A percentile compares a stretch with the other conserved stretches of the same genome.
phyloP scores from a whole-genome alignment of 2,888 invertebrate species.

The Terebella lapidaria region DNA sequence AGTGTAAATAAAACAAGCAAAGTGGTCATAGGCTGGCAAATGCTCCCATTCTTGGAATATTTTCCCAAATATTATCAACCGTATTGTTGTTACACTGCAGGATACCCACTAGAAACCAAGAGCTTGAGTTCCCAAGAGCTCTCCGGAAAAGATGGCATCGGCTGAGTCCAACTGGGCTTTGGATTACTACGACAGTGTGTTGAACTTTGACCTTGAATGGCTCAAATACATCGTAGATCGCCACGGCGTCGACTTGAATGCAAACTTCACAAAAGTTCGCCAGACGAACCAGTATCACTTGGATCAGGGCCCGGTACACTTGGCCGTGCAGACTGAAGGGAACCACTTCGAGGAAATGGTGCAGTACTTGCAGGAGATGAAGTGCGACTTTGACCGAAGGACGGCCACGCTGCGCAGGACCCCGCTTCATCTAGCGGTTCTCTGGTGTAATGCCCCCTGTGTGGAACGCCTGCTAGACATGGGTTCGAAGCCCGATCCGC shows the following conservation, averaged over 20 bases:
- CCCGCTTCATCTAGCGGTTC: constrained; percentile 50
- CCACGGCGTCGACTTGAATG: constrained; percentile 51
- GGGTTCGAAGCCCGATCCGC: constrained; percentile 47
- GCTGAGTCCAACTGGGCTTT: constrained; percentile 31
- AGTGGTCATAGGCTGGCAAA: too few relatives aligned
- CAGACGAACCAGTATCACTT: constrained; percentile 51
- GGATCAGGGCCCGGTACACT: constrained; percentile 50
- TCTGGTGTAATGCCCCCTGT: constrained; percentile 50
- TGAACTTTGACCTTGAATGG: constrained; percentile 47
- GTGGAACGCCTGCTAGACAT: constrained; percentile 46
- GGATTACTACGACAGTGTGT: constrained; percentile 50
- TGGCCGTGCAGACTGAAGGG: constrained; percentile 48
- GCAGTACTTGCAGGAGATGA: constrained; percentile 30
- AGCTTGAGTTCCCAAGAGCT: too few relatives aligned
- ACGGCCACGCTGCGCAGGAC: constrained; percentile 47
- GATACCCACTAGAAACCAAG: too few relatives aligned
- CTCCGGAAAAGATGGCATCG: not conserved
- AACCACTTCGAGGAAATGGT: constrained; percentile 49
- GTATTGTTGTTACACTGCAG: too few relatives aligned
- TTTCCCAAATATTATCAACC: too few relatives aligned
- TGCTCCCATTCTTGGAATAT: too few relatives aligned
- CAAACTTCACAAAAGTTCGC: constrained; percentile 49
- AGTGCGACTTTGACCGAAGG: constrained; percentile 49
- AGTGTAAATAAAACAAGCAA: too few relatives aligned
- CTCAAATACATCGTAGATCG: constrained; percentile 47